These are phyloP conservation scores for Scolopax bukidnonensis DNA, from an alignment of 2,797 vertebrate genomes.

Conservation along the genomic window DNA sequence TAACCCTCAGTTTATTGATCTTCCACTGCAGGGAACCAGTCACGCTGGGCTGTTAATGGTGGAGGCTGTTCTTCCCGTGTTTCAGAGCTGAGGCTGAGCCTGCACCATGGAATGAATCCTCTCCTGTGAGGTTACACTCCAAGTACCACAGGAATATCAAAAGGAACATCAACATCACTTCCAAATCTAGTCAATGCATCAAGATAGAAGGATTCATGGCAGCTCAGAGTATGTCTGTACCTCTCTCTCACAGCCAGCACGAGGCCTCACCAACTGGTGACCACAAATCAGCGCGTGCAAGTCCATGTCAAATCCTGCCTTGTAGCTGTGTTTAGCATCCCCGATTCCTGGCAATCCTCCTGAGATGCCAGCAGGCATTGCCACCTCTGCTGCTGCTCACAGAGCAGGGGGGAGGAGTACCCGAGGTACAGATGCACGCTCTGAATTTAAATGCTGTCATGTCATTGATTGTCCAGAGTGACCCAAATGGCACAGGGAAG, in stretches of 20 bases:
- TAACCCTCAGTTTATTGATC: not conserved
- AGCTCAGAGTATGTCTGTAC: not conserved
- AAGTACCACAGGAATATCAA: not conserved
- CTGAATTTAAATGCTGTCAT: not conserved
- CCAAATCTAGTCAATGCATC: not conserved
- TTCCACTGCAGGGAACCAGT: not conserved
- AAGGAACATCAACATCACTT: not conserved
- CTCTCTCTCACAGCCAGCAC: not conserved
- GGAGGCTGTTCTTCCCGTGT: not conserved
- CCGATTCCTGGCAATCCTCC: not conserved
- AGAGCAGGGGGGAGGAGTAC: not conserved
- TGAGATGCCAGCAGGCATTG: not conserved
- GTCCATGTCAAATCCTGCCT: not conserved
- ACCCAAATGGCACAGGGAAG: not conserved
- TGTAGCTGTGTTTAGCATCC: not conserved
- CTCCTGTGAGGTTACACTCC: not conserved
- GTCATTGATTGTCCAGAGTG: not conserved
- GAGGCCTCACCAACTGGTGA: not conserved
- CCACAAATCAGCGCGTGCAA: not conserved
- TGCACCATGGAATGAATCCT: not conserved
- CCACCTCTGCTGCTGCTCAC: not conserved
- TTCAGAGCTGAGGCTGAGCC: not conserved
- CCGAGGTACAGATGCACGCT: accelerated
- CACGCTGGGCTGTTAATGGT: not conserved
- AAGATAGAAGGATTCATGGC: not conserved